Base-by-base conservation (phyloP, 1,140 invertebrate species). In the Glossosoma conforme region DNA sequence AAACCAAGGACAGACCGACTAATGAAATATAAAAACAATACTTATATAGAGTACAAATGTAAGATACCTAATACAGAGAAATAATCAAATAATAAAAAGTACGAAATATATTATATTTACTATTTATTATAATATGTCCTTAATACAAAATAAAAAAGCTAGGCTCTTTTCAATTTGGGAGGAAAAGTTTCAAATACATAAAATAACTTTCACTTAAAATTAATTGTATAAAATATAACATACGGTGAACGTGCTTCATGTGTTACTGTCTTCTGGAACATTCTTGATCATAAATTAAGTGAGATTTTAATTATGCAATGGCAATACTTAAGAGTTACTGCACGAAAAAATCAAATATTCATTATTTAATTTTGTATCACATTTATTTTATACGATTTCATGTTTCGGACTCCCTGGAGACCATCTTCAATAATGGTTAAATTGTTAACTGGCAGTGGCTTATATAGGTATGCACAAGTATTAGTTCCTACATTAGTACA, bases 61-160 rank as follows among this genome's bases (percentile, higher is more conserved):
- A 41, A 25, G 41, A 38, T 45, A 50, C 30, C 41, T 51, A 37
- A 45, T 24, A 42, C 21, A 50, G 1, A 44, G 25, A 52, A 50
- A 50, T 44, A 33, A 56, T 44, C 28, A 25, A 50, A 35, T 50
- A 35, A 40, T 36, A 48, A 38, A 38, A 48, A 30, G 35, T 45
- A 42, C 46, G 43, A 56, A 56, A 52, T 56, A 56, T 56, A 56
- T 51, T 52, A 56, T 17, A 14, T 56, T 52, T 43, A 42, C 33
- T n/a, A n/a, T n/a, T n/a, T n/a, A n/a, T n/a, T n/a, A 43, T 49
- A 50, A 50, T 42, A 42, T 48, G 46, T 55, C 44, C 40, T 56
- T 52, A 52, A 52, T 56, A 36, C 42, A 56, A 52, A 46, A 51
- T 56, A 56, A 56, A 44, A 56, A 55, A 56, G 54, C 49, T 56